Evolutionary conservation across 2,797 vertebrate species (phyloP).

Genomic region (Sardinella longiceps): DNA sequence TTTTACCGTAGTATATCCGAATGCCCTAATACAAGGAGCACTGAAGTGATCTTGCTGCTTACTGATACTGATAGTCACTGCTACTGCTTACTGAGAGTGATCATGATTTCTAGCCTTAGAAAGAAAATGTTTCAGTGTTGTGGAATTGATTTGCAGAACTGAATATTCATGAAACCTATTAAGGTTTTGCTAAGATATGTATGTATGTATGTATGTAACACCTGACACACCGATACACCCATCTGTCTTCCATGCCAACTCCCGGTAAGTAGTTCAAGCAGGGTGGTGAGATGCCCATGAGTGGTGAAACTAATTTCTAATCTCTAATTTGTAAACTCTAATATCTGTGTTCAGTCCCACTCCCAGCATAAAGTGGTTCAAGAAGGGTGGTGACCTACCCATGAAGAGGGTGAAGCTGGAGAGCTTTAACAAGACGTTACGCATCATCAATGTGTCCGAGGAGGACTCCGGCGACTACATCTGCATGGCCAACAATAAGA

Average conservation of each 20-base stretch:
- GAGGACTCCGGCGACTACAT: slow-evolving; percentile 93
- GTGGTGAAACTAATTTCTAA: no score
- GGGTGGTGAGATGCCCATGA: no score
- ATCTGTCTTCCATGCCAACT: no score
- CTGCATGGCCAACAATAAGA: slow-evolving; percentile 92
- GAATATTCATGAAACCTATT: background rate
- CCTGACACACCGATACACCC: background rate
- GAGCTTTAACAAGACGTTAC: slow-evolving; percentile 92
- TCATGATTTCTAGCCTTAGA: no score
- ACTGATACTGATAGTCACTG: no score
- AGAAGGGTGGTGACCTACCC: slow-evolving; percentile 92
- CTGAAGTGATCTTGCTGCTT: no score
- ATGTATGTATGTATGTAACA: background rate
- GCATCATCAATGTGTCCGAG: slow-evolving; percentile 87
- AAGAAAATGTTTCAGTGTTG: no score
- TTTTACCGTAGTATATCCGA: background rate
- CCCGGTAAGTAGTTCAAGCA: no score
- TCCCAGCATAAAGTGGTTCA: slow-evolving; percentile 93
- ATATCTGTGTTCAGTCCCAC: no score
- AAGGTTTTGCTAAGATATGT: background rate
- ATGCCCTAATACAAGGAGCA: no score
- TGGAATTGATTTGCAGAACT: background rate
- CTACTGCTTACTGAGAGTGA: no score
- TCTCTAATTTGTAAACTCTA: no score
- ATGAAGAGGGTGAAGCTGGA: slow-evolving; percentile 83